Evolutionary conservation across 2,888 invertebrate species (phyloP).

Genomic region (Polydrusus tereticollis): DNA sequence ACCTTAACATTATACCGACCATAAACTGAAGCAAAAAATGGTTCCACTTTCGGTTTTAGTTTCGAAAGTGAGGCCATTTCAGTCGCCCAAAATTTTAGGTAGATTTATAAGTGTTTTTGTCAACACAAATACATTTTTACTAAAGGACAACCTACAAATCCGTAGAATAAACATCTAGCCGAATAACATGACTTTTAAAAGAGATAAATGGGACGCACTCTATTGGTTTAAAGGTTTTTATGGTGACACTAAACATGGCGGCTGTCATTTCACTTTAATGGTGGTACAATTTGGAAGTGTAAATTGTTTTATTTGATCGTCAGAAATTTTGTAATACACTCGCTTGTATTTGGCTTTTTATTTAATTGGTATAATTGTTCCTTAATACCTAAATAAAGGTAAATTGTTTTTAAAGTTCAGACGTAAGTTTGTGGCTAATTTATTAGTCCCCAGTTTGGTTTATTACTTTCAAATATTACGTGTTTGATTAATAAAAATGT

Average conservation of each 20-base stretch:
- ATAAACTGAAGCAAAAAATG: slow-evolving; percentile 44
- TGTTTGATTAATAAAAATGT: too few relatives aligned
- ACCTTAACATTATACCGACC: slow-evolving; percentile 22
- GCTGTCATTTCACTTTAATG: slow-evolving; percentile 40
- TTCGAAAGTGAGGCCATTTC: slow-evolving; percentile 51
- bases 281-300: slow-evolving; percentile 17
- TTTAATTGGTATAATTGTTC: slow-evolving; percentile 6
- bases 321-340: slow-evolving; percentile 2
- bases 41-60: slow-evolving; percentile 49
- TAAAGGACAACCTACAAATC: slow-evolving; percentile 36
- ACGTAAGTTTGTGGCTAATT: not conserved
- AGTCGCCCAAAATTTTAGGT: slow-evolving; percentile 20
- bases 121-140: slow-evolving; percentile 37
- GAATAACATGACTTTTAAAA: slow-evolving; percentile 37
- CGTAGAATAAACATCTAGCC: slow-evolving; percentile 33
- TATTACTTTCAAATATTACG: not conserved
- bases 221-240: slow-evolving; percentile 40
- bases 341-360: slow-evolving; percentile 5
- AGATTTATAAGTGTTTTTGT: slow-evolving; percentile 43
- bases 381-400: slow-evolving; percentile 4
- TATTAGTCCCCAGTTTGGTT: not conserved
- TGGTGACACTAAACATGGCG: slow-evolving; percentile 37
- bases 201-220: slow-evolving; percentile 35
- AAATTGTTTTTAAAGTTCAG: not conserved
- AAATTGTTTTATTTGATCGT: slow-evolving; percentile 31